Conservation (phyloP, 1,140 invertebrate genomes). For the Alviniconcha marisindica region DNA sequence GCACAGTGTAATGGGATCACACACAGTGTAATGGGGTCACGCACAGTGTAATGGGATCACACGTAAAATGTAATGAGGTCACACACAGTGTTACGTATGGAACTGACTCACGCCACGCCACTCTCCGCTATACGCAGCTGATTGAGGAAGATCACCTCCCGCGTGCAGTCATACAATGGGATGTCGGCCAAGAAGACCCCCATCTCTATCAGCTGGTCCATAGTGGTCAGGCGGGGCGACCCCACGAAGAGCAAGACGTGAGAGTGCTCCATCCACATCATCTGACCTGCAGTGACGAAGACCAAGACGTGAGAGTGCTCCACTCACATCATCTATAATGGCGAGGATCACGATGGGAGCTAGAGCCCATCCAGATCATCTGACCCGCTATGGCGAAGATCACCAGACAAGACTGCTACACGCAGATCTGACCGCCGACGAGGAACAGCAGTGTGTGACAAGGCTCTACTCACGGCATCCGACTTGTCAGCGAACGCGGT, state of each 20-base stretch:
- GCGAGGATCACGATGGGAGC: too few species aligned
- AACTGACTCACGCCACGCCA: conserved; percentile 64
- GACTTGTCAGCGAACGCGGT: too few species aligned
- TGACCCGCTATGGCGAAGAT: conserved; percentile 61
- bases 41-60: neutral
- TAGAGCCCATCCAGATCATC: conserved; percentile 75
- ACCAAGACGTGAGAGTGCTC: conserved; percentile 68
- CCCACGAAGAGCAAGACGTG: conserved; percentile 76
- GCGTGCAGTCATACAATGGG: conserved; percentile 76
- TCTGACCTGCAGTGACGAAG: too few species aligned
- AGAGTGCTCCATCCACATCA: conserved; percentile 74
- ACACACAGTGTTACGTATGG: neutral
- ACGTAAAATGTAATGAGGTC: neutral
- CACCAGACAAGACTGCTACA: too few species aligned
- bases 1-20: too few species aligned
- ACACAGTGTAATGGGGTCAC: too few species aligned
- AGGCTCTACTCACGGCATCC: too few species aligned
- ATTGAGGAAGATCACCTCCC: conserved; percentile 76
- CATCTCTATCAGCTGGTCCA: conserved; percentile 73
- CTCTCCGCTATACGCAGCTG: conserved; percentile 75
- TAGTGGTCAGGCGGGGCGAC: conserved; percentile 74
- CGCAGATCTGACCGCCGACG: too few species aligned
- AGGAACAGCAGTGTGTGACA: too few species aligned
- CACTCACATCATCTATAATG: too few species aligned
- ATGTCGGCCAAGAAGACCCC: conserved; percentile 74